Conservation (phyloP, 2,888 invertebrate genomes). For the Pachycephus smyrnensis region DNA sequence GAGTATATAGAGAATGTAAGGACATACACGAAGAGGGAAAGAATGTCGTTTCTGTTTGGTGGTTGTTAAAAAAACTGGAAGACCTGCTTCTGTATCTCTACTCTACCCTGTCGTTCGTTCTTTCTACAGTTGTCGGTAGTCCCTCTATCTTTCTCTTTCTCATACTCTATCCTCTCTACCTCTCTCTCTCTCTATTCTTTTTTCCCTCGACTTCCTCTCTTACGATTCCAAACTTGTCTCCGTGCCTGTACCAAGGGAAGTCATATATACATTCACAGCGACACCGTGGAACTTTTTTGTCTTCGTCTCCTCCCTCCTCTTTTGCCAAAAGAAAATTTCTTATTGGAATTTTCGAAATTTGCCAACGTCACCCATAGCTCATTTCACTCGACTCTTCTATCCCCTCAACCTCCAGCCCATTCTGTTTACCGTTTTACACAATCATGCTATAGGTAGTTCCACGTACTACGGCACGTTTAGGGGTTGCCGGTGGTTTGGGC, state of each 20-base stretch:
- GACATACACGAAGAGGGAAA: conserved; percentile 41
- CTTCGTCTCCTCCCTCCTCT: not conserved
- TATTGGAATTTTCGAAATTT: not conserved
- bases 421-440: not conserved
- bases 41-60: conserved; percentile 48
- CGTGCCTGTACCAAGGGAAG: not conserved
- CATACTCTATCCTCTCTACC: conserved; percentile 12
- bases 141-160: not conserved
- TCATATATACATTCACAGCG: not conserved
- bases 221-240: not conserved
- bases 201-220: conserved; percentile 4
- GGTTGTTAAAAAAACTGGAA: conserved; percentile 40
- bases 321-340: not conserved
- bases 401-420: not conserved
- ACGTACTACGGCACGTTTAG: not conserved
- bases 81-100: conserved; percentile 22
- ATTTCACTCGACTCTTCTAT: not conserved
- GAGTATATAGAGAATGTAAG: conserved; percentile 13
- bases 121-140: not conserved
- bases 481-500: not conserved
- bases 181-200: conserved; percentile 20
- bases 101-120: not conserved
- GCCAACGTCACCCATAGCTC: not conserved
- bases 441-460: not conserved
- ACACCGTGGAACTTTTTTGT: not conserved